A percentile compares a stretch with the other conserved stretches of the same genome.
These are phyloP conservation scores for Labeo catla DNA, from an alignment of 2,113 vertebrate species.

Conservation along the genomic window DNA sequence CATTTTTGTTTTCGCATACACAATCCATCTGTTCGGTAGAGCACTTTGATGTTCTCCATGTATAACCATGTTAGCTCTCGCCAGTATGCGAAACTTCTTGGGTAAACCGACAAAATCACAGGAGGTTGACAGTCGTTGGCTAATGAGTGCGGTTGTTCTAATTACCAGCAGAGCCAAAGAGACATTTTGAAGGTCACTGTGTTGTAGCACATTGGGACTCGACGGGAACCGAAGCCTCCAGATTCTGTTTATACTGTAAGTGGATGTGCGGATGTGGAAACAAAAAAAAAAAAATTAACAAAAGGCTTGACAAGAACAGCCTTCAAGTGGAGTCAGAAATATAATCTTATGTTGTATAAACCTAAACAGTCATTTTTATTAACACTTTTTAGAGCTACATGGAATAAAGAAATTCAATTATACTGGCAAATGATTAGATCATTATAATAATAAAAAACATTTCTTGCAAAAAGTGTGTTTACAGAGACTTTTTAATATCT, in stretches of 20 bases:
- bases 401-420: neutral
- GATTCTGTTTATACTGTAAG: neutral
- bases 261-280: neutral
- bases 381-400: neutral
- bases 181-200: slow-evolving; percentile 53
- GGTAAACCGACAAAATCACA: slow-evolving; percentile 52
- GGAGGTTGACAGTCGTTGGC: slow-evolving; percentile 59
- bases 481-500: neutral
- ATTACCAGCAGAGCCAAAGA: slow-evolving; percentile 60
- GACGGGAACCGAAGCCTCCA: neutral
- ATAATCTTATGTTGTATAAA: neutral
- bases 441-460: neutral
- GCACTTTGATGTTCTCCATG: slow-evolving; percentile 18
- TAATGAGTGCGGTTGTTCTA: slow-evolving; percentile 62
- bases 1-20: neutral
- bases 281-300: neutral
- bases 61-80: slow-evolving; percentile 1
- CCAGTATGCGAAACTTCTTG: neutral
- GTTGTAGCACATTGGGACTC: slow-evolving; percentile 1
- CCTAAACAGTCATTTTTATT: neutral
- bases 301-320: neutral
- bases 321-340: neutral
- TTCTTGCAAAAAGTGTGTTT: neutral
- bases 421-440: neutral
- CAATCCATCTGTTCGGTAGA: neutral